These are phyloP conservation scores for Nephila pilipes DNA, from an alignment of 1,140 invertebrate species.

Conservation along the genomic window DNA sequence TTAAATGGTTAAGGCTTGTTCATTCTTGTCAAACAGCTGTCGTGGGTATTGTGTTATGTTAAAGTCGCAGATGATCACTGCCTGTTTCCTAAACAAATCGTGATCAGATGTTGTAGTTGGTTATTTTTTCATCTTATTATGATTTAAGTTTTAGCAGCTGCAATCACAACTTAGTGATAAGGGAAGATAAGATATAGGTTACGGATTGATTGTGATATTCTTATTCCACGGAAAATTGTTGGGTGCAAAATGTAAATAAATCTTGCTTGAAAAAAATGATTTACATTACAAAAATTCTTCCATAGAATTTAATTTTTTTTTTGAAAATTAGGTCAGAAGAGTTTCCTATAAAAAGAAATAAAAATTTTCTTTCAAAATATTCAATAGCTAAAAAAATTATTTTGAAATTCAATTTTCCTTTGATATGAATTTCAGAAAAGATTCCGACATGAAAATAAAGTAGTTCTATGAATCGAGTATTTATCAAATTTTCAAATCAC, in stretches of 20 bases:
- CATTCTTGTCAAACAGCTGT: slow-evolving; percentile 21
- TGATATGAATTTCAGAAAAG: too few relatives aligned
- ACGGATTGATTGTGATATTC: not conserved
- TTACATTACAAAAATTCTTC: not conserved
- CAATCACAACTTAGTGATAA: not conserved
- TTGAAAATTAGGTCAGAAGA: too few relatives aligned
- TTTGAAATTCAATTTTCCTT: too few relatives aligned
- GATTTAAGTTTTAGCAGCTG: not conserved
- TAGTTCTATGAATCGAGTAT: too few relatives aligned
- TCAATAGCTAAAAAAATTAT: too few relatives aligned
- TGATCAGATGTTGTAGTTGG: not conserved
- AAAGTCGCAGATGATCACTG: not conserved
- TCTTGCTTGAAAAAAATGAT: not conserved
- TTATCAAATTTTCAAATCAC: too few relatives aligned
- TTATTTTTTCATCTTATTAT: not conserved
- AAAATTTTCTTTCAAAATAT: too few relatives aligned
- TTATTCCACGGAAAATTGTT: not conserved
- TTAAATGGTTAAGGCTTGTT: not conserved
- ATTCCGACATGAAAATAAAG: too few relatives aligned
- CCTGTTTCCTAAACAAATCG: not conserved
- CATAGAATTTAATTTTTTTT: too few relatives aligned
- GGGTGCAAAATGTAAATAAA: not conserved
- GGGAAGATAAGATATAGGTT: not conserved
- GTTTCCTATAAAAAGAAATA: too few relatives aligned
- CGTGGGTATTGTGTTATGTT: not conserved